Percentiles rank a stretch among this genome's conserved stretches.
phyloP scores from a whole-genome alignment of 2,888 invertebrate genomes.

The Limnephilus auricula region DNA sequence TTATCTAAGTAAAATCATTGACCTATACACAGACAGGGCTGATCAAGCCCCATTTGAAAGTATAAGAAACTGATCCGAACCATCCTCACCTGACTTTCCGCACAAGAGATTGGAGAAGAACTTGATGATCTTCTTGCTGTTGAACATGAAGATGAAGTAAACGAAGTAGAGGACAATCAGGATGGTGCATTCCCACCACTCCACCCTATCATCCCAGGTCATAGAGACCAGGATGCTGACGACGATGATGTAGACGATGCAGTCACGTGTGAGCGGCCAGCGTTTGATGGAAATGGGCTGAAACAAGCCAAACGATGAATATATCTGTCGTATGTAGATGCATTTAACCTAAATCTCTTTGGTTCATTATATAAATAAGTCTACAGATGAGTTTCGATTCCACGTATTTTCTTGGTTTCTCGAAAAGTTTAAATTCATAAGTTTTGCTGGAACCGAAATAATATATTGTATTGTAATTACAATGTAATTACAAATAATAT shows the following conservation, averaged over 20 bases:
- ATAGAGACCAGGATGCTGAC: conserved; percentile 83
- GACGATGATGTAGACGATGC: conserved; percentile 85
- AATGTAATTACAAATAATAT: no score
- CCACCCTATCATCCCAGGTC: conserved; percentile 87
- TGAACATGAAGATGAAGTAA: conserved; percentile 87
- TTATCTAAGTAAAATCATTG: no score
- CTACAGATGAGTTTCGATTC: no score
- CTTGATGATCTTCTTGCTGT: conserved; percentile 78
- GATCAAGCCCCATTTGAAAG: neutral
- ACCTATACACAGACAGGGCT: neutral
- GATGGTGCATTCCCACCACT: conserved; percentile 87
- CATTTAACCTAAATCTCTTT: no score
- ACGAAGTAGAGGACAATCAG: conserved; percentile 85
- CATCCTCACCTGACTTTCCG: conserved; percentile 18
- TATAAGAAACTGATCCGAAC: neutral
- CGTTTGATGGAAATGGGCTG: conserved; percentile 88
- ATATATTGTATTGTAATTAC: no score
- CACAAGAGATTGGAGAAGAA: conserved; percentile 31
- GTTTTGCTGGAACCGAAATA: no score
- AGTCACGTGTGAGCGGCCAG: conserved; percentile 90
- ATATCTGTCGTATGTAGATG: no score
- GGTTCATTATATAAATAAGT: no score
- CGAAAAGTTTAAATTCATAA: no score
- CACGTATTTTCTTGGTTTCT: no score
- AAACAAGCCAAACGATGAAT: conserved; percentile 66